phyloP scores from a whole-genome alignment of 2,797 vertebrate species.

The Numenius phaeopus region DNA sequence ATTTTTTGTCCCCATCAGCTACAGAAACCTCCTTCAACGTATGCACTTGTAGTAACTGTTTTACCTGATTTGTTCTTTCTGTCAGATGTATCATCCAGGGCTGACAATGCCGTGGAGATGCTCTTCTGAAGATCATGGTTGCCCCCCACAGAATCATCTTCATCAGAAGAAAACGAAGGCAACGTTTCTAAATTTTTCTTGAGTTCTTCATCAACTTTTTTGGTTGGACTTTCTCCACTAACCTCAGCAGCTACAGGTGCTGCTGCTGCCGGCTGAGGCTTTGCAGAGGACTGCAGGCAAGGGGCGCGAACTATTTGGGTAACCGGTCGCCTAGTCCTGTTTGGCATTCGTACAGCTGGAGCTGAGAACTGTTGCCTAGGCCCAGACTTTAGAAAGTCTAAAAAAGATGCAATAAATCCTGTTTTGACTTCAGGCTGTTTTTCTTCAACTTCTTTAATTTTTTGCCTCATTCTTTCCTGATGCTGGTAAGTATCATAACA shows the following conservation, averaged over 20 bases:
- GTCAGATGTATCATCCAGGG: conserved; percentile 89
- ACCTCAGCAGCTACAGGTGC: conserved; percentile 77
- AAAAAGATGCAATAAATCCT: conserved; percentile 97
- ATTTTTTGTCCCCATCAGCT: neutral
- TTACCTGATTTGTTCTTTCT: conserved; percentile 90
- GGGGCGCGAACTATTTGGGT: conserved; percentile 81
- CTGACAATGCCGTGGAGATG: conserved; percentile 88
- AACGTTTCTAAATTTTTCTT: conserved; percentile 93
- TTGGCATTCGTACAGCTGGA: conserved; percentile 89
- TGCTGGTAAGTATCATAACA: conserved; percentile 91
- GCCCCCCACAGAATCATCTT: conserved; percentile 92
- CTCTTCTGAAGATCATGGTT: conserved; percentile 94
- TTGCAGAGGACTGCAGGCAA: conserved; percentile 82
- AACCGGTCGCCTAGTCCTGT: conserved; percentile 87
- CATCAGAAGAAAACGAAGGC: conserved; percentile 96
- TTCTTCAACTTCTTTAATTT: conserved; percentile 98
- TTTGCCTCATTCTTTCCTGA: conserved; percentile 97
- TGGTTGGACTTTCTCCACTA: conserved; percentile 80
- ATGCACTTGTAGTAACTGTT: neutral
- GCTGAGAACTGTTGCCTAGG: conserved; percentile 95
- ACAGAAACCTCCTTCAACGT: neutral
- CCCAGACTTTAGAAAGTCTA: conserved; percentile 97
- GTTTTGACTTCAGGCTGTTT: conserved; percentile 98
- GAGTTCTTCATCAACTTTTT: conserved; percentile 88
- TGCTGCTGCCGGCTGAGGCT: conserved; percentile 77